Evolutionary conservation across 2,113 vertebrate species (phyloP).

Genomic region (Camelus bactrianus): DNA sequence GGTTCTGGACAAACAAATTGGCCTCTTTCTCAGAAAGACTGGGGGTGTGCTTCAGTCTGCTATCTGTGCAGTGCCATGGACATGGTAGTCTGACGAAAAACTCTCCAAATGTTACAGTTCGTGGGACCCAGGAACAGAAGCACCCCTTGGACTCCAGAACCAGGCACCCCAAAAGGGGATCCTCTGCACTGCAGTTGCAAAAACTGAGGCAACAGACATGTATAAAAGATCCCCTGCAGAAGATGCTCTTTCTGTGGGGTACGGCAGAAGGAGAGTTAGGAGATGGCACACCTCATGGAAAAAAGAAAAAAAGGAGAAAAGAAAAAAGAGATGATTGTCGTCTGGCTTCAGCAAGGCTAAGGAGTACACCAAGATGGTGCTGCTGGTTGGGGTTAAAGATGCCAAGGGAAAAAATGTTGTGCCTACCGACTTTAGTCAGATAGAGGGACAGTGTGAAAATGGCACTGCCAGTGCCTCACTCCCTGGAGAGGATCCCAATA

Average conservation of each 20-base stretch:
- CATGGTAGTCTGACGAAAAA: neutral
- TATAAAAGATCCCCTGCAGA: neutral
- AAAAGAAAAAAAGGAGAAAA: neutral
- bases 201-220: neutral
- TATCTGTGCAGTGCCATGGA: neutral
- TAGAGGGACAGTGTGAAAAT: neutral
- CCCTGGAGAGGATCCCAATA: neutral
- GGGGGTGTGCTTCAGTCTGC: neutral
- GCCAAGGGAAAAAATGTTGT: neutral
- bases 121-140: neutral
- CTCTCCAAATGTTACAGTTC: neutral
- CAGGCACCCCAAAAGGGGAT: neutral
- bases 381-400: neutral
- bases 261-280: neutral
- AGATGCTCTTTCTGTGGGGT: neutral
- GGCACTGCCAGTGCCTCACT: neutral
- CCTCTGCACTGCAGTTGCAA: too few relatives aligned
- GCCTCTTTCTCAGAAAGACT: neutral
- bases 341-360: neutral
- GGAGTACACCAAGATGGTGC: neutral
- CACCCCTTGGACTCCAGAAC: neutral
- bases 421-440: neutral
- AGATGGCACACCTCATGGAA: neutral
- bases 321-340: neutral
- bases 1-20: neutral